These are phyloP conservation scores for Megaustenia siamemsis DNA, from an alignment of 2,888 invertebrate genomes.

Conservation along the genomic window DNA sequence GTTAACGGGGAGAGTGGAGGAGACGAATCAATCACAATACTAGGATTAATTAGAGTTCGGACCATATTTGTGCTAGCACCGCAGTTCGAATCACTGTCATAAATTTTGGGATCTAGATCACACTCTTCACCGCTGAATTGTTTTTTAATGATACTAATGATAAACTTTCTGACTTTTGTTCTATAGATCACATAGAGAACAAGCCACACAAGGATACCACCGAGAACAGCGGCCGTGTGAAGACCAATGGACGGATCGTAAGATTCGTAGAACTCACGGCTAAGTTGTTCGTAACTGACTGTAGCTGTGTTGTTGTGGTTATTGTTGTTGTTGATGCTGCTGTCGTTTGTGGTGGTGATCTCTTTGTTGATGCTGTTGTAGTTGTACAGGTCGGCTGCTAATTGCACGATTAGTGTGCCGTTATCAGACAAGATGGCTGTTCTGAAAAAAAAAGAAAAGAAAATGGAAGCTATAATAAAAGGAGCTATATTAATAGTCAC, in stretches of 20 bases:
- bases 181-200: constrained; percentile 67
- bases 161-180: constrained; percentile 61
- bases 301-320: constrained; percentile 23
- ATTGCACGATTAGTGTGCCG: constrained; percentile 17
- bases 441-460: constrained; percentile 14
- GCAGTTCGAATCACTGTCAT: constrained; percentile 21
- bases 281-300: constrained; percentile 48
- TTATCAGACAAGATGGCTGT: constrained; percentile 17
- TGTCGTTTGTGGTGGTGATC: constrained; percentile 34
- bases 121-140: not conserved
- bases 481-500: no score
- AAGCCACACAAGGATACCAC: constrained; percentile 66
- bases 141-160: constrained; percentile 43
- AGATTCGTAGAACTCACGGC: constrained; percentile 62
- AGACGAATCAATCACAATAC: constrained; percentile 48
- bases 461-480: no score
- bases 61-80: constrained; percentile 31
- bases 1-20: constrained; percentile 41
- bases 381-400: constrained; percentile 25
- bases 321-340: constrained; percentile 3
- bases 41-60: constrained; percentile 48
- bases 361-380: not conserved
- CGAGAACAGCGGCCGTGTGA: constrained; percentile 68
- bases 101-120: not conserved
- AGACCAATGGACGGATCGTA: constrained; percentile 69